Base-by-base conservation (phyloP, 2,888 invertebrate genomes). In the Idaea biselata region DNA sequence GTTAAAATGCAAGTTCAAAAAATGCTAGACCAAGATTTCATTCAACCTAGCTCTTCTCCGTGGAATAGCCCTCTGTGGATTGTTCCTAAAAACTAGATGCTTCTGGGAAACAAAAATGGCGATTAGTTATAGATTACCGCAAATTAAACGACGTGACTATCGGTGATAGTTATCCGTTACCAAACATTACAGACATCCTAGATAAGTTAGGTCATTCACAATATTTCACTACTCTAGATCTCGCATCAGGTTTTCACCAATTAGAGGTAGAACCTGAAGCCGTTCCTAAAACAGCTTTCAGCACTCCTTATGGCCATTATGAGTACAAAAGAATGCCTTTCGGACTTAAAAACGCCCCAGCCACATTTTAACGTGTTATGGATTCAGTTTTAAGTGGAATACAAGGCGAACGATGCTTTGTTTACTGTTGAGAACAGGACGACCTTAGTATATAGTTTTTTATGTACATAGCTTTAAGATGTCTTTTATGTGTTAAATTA, bases 211-310 rank as follows among this genome's bases (percentile, higher is more conserved):
- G 72, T 33, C 71, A 71, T 16, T 53, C 14, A 16, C n/a, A 6
- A 16, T 61, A 18, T 14, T 61, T 58, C 8, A 61, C 61, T 1
- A 57, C 57, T 14, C 57, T 16, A 6, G 77, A 77, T 60, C 58
- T 82, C 1, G 69, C 72, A 5, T 78, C 76, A 54, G 78, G 78
- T 0, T 80, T 79, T 65, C 80, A 81, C 33, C 81, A 83, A 60
- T 76, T 83, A 16, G 31, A 58, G 56, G 53, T 58, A 56, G 16
- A 18, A 58, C 55, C 60, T 25, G n/a, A 25, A 25, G 58, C 16
- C 16, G 8, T 33, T 44, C 8, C 0, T 66, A 68, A 8, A 16
- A 33, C 58, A 8, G 58, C 32, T 8, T 33, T 56, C 25, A 55
- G 18, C n/a, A 25, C 55, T 1, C 55, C 55, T 6, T 25, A 18